Evolutionary conservation across 2,888 invertebrate genomes (phyloP), one percentile per base, ranked within the genome.

Genomic region (Stenotaenia linearis): DNA sequence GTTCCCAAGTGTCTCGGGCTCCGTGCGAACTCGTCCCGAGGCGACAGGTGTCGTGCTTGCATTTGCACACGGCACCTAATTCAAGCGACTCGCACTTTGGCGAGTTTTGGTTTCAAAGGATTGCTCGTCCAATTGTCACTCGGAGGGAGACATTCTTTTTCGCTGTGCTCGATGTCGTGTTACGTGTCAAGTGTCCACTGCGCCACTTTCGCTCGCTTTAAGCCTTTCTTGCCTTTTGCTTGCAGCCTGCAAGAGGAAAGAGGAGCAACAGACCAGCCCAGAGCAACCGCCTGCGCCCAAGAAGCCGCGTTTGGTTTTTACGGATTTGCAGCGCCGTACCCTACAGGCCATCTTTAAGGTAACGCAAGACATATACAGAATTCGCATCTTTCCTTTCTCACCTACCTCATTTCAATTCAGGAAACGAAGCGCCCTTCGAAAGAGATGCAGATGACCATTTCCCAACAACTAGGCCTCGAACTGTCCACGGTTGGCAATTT

Each of bases 301-400:
- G 92, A 99, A 98, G 89, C 98, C 99, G 84, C 95, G 99, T 87
- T 92, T 99, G 89, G 99, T 99, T 89, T 99, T 99, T 91, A 99
- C 99, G 86, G 99, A 99, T 90, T 95, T 99, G 86, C 99, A 99
- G 90, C 93, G 99, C 88, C 94, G 98, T 90, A 99, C 99, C 87
- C 93, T 99, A 88, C 98, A 98, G 91, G 98, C 98, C 90, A 98
- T 98, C 92, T 98, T 98, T 92, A 98, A 98, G 92, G 96, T 96
- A 88, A 81, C 40, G 5, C 32, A n/a, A n/a, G n/a, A n/a, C n/a
- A n/a, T 32, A 32, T 32, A 32, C 32, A 4, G 32, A 32, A 32
- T n/a, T n/a, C 18, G 3, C 18, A 7, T 18, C n/a, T 15, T n/a
- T 7, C 2, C 18, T 15, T 18, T 1, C 9, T 32, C 9, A 32